These are phyloP conservation scores for Heterotilapia buettikoferi DNA, from an alignment of 2,113 vertebrate genomes.

Conservation along the genomic window DNA sequence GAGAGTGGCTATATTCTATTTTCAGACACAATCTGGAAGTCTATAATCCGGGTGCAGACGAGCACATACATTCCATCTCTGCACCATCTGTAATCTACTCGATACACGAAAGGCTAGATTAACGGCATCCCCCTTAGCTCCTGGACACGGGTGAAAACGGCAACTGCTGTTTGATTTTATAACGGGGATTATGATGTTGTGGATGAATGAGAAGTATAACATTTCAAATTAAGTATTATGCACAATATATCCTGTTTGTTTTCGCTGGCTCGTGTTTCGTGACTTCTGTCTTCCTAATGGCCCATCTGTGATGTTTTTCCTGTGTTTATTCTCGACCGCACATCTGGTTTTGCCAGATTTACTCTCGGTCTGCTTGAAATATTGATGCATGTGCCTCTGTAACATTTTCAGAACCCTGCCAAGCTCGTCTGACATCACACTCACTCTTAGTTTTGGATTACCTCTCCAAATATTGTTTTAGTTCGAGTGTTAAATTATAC, in stretches of 20 bases:
- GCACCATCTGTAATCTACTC: conserved; percentile 55
- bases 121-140: neutral
- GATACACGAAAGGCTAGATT: conserved; percentile 54
- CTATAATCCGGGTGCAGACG: conserved; percentile 44
- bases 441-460: neutral
- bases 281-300: conserved; percentile 11
- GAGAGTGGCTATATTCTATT: conserved; percentile 42
- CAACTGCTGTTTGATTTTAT: conserved; percentile 48
- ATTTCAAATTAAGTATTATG: conserved; percentile 29
- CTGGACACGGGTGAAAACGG: conserved; percentile 6
- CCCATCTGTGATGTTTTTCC: conserved; percentile 27
- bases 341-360: conserved; percentile 32
- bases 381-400: neutral
- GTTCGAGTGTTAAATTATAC: conserved; percentile 5
- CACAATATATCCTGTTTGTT: conserved; percentile 20
- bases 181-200: conserved; percentile 41
- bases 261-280: neutral
- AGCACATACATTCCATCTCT: conserved; percentile 39
- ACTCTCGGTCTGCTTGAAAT: conserved; percentile 1
- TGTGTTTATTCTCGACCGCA: neutral
- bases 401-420: neutral
- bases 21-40: conserved; percentile 52
- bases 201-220: neutral
- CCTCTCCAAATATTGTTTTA: conserved; percentile 1
- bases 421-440: neutral